Conservation (phyloP, 1,140 invertebrate genomes). For the Bombus affinis region DNA sequence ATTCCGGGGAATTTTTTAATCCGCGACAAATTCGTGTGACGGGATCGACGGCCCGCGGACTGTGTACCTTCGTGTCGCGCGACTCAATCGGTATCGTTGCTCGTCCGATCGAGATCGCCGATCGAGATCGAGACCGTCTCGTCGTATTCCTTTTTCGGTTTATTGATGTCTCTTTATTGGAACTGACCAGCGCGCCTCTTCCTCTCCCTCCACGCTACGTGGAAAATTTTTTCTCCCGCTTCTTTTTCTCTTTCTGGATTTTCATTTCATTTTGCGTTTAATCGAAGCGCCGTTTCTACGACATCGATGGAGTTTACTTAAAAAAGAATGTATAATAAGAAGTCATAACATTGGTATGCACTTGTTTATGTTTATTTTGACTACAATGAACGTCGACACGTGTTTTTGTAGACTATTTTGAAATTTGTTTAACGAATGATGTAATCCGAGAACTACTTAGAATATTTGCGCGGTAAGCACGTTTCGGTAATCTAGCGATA, state of each 20-base stretch:
- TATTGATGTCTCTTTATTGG: slow-evolving; percentile 41
- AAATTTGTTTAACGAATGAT: not conserved
- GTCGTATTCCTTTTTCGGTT: slow-evolving; percentile 34
- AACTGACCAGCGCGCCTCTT: not conserved
- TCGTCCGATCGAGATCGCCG: slow-evolving; percentile 28
- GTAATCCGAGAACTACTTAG: not conserved
- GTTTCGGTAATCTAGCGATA: not conserved
- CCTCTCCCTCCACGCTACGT: too few relatives aligned
- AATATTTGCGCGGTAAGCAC: not conserved
- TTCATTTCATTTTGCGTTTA: not conserved
- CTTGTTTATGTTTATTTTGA: too few relatives aligned
- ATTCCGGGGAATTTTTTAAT: slow-evolving; percentile 54
- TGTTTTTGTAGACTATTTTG: not conserved
- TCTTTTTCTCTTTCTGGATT: not conserved
- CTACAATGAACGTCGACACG: not conserved
- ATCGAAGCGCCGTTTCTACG: not conserved
- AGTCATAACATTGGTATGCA: not conserved
- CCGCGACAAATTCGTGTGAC: slow-evolving; percentile 26
- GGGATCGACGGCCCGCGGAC: not conserved
- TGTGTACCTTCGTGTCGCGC: slow-evolving; percentile 12
- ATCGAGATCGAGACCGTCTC: slow-evolving; percentile 16
- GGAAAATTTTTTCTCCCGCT: not conserved
- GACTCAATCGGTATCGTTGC: slow-evolving; percentile 33
- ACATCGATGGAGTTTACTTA: not conserved
- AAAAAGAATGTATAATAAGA: not conserved